A percentile compares a stretch with the other conserved stretches of the same genome.
These are phyloP conservation scores for Sturnira hondurensis DNA, from an alignment of 2,113 vertebrate genomes.

Conservation along the genomic window DNA sequence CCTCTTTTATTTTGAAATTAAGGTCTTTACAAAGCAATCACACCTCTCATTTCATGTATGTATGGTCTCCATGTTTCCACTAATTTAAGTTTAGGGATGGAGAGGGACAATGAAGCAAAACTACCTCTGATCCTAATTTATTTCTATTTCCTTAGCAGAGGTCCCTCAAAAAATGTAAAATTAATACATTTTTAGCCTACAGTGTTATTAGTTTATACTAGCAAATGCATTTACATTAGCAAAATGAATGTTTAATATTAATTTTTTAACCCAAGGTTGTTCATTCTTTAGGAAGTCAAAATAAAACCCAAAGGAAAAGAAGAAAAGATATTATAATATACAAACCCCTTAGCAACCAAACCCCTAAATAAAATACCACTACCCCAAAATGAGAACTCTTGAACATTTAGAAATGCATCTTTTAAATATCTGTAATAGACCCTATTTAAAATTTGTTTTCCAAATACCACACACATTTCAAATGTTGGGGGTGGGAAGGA, in stretches of 20 bases:
- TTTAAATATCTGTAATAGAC: slow-evolving; percentile 40
- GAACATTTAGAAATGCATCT: not conserved
- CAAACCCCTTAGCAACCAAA: not conserved
- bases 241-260: not conserved
- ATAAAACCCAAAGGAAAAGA: slow-evolving; percentile 43
- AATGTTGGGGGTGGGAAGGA: not conserved
- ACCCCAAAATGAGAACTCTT: slow-evolving; percentile 21
- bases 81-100: not conserved
- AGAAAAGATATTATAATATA: not conserved
- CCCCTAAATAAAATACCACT: slow-evolving; percentile 36
- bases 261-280: slow-evolving; percentile 8
- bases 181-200: not conserved
- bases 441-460: slow-evolving; percentile 53
- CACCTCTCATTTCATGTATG: not conserved
- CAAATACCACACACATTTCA: slow-evolving; percentile 61
- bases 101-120: not conserved
- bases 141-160: not conserved
- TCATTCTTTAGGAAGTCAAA: slow-evolving; percentile 25
- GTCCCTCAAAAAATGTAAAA: not conserved
- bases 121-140: not conserved
- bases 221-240: not conserved
- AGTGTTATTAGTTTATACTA: not conserved
- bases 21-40: not conserved
- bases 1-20: slow-evolving; percentile 3
- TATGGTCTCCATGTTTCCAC: not conserved